Percentiles rank a stretch among this genome's conserved stretches.
These are phyloP conservation scores for Nematostella vectensis DNA, from an alignment of 92 coral and sea anemone species.

Conservation along the genomic window DNA sequence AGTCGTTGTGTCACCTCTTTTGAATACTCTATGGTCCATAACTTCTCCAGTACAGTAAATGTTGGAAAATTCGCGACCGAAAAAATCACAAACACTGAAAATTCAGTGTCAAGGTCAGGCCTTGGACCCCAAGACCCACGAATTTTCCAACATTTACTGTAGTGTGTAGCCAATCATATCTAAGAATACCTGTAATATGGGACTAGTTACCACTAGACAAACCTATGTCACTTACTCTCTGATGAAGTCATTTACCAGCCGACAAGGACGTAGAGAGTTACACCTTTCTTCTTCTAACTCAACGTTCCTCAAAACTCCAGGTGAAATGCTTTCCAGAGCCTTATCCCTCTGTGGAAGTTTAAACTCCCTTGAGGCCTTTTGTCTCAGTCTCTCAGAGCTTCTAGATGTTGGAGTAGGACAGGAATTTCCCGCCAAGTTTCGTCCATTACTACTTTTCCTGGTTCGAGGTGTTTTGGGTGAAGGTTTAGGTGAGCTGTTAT, in stretches of 20 bases:
- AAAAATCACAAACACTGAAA: too few relatives aligned
- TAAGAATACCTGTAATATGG: background rate
- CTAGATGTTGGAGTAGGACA: constrained; percentile 32
- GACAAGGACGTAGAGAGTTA: constrained; percentile 40
- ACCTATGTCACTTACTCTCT: constrained; percentile 55
- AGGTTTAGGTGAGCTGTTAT: background rate
- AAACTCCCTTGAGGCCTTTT: constrained; percentile 33
- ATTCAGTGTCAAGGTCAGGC: too few relatives aligned
- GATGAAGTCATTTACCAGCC: constrained; percentile 68
- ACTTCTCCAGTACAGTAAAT: too few relatives aligned
- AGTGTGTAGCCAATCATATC: background rate
- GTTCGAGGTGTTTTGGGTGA: too few relatives aligned
- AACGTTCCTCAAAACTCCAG: constrained; percentile 5
- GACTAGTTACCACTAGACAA: background rate
- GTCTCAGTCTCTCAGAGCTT: constrained; percentile 61
- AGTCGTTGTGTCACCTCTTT: too few relatives aligned
- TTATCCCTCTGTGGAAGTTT: constrained; percentile 59
- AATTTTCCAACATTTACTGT: too few relatives aligned
- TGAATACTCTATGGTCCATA: too few relatives aligned
- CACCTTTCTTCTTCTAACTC: constrained; percentile 6
- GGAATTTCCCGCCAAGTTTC: too few relatives aligned
- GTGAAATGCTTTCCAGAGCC: constrained; percentile 38
- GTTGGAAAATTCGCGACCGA: too few relatives aligned
- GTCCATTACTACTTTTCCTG: too few relatives aligned
- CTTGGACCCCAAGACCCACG: too few relatives aligned